Base-by-base conservation (phyloP, 2,113 vertebrate species). In the Oreochromis aureus region DNA sequence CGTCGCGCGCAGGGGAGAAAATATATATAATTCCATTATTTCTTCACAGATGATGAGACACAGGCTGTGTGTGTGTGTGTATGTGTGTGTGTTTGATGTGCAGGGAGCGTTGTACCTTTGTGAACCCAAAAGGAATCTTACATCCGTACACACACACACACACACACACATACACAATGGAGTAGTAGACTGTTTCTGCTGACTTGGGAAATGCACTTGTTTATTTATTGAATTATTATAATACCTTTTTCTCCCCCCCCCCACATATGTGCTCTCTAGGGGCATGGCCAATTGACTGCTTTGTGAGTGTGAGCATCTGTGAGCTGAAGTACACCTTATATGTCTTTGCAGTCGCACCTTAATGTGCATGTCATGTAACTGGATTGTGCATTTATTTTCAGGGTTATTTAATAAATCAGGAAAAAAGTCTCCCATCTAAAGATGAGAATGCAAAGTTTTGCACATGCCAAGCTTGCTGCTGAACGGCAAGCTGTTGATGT, bases 11-110 rank as follows among this genome's bases (percentile, higher is more conserved):
- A 90, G 89, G 91, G 92, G 95, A 95, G 89, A 92, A 94, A 94
- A 94, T 95, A 96, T 96, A 97, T 95, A 95, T 96, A 96, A 97
- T 97, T 97, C 97, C 96, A 97, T 98, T 97, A 97, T 97, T 97
- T 96, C 95, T 96, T 96, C 95, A 93, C 97, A 96, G 97, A 97
- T 96, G 96, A 95, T 94, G 96, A 97, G 96, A 96, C 94, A 95
- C 90, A 89, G 88, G 44, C 59, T 83, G n/a, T 34, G 59, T 79
- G 73, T 88, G 63, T 90, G 73, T 86, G 80, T 90, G 86, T 87
- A 86, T 81, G 84, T 84, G 51, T 86, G 79, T 87, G 83, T 87
- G 88, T 82, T 58, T 87, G 84, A 81, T 85, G 80, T 89, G 71
- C 3, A 46, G 80, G 89, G 73, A n/a, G 27, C 44, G 56, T 89